These are phyloP conservation scores for Melitaea athalia DNA, from an alignment of 2,888 invertebrate genomes.

Conservation along the genomic window DNA sequence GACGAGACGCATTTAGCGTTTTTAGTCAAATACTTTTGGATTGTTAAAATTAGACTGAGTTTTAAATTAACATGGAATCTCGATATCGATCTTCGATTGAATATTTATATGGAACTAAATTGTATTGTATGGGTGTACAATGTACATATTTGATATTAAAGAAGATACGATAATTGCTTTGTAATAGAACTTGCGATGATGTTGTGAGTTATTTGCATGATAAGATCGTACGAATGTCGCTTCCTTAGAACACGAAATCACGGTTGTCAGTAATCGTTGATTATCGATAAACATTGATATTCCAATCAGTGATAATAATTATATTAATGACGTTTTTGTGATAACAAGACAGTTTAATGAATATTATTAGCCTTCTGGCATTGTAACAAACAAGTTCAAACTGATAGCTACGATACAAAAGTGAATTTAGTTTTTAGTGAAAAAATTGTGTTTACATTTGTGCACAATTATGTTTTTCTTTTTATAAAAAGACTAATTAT, in stretches of 20 bases:
- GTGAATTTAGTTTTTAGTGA: conserved; percentile 20
- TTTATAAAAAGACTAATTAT: neutral
- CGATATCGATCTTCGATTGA: neutral
- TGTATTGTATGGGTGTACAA: neutral
- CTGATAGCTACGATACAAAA: conserved; percentile 30
- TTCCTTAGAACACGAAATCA: conserved; percentile 49
- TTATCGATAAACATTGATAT: conserved; percentile 40
- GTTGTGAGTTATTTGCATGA: conserved; percentile 29
- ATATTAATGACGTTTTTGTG: conserved; percentile 43
- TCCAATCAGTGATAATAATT: conserved; percentile 43
- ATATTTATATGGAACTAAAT: neutral
- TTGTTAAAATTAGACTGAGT: too few species aligned
- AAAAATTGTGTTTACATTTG: neutral
- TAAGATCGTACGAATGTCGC: conserved; percentile 41
- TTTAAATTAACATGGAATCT: too few species aligned
- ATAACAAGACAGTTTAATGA: conserved; percentile 38
- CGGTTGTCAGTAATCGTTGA: conserved; percentile 42
- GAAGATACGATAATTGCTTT: neutral
- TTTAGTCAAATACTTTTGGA: too few species aligned
- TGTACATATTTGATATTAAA: neutral
- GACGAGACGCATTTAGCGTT: too few species aligned
- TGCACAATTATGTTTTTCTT: conserved; percentile 9
- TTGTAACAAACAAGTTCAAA: conserved; percentile 35
- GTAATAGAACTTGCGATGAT: conserved; percentile 11
- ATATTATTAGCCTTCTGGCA: conserved; percentile 35